Evolutionary conservation across 2,888 invertebrate species (phyloP).

Genomic region (Branchipolynoe longqiensis): DNA sequence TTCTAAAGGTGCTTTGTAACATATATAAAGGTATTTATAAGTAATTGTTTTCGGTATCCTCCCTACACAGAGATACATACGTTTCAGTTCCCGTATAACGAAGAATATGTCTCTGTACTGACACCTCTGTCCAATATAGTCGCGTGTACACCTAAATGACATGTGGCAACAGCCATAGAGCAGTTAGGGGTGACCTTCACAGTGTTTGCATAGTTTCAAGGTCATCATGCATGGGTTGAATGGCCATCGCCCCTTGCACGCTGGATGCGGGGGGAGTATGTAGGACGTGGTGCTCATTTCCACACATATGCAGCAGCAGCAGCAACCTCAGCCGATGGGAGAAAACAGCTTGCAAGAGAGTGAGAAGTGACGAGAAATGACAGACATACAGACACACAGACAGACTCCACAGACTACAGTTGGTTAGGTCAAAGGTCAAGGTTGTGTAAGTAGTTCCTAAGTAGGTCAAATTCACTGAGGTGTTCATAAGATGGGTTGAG

Average conservation of each 20-base stretch:
- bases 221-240: slow-evolving; percentile 25
- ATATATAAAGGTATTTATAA: background rate
- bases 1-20: no score
- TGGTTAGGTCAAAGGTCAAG: slow-evolving; percentile 17
- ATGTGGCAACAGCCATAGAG: slow-evolving; percentile 32
- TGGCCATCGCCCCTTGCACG: slow-evolving; percentile 33
- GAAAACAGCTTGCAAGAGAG: no score
- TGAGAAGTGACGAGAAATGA: background rate
- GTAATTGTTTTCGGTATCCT: background rate
- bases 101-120: slow-evolving; percentile 58
- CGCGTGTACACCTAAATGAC: slow-evolving; percentile 58
- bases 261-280: background rate
- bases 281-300: background rate
- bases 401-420: background rate
- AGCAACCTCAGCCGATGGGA: no score
- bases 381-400: slow-evolving; percentile 6
- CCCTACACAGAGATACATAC: slow-evolving; percentile 56
- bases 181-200: slow-evolving; percentile 32
- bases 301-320: no score
- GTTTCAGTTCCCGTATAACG: slow-evolving; percentile 57
- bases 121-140: slow-evolving; percentile 59
- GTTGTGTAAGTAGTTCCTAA: no score
- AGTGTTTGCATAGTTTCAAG: background rate
- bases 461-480: no score
- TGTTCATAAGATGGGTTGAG: no score